Evolutionary conservation across 2,113 vertebrate species (phyloP), one percentile per base, ranked within the genome.

Genomic region (Jaculus jaculus): DNA sequence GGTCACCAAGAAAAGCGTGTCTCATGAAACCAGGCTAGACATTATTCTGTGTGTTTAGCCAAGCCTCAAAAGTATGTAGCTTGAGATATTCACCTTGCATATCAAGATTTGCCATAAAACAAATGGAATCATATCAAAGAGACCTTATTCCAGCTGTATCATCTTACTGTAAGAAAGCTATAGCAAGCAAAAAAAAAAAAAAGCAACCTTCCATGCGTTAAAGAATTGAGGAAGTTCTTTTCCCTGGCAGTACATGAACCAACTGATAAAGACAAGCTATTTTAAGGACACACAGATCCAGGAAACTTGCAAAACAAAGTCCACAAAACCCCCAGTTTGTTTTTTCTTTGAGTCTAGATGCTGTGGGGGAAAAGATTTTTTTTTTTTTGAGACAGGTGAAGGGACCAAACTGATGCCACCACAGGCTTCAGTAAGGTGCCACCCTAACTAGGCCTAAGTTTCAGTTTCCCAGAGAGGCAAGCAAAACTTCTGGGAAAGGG

Each of bases 221-320:
- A 47, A 84, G 28, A 87, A 90, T 47, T 80, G 63, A 82, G 93
- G 69, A 77, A 84, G 74, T 42, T 93, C 17, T 90, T 63, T 65
- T 87, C 92, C 68, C 34, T 82, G 82, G 9, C 47, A 81, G 37
- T 82, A 92, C 90, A 85, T 54, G 90, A 90, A 88, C 42, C 39
- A 82, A 51, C 0, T 60, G 17, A 82, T 30, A 63, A 68, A 54
- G 47, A 90, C 60, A 58, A 51, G n/a, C 32, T 68, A 37, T 32
- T 75, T 89, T 72, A 77, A 78, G 37, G 51, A 71, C 37, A 71
- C n/a, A 66, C 1, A 66, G 87, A 84, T n/a, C 37, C n/a, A 84
- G 30, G n/a, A 63, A 92, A 93, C 16, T 23, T 32, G 42, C 37
- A 94, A 96, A 89, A 69, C 47, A 4, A 93, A 37, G 58, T 34